Evolutionary conservation across 1,140 invertebrate genomes (phyloP), one percentile per base, ranked within the genome.

Genomic region (Matsumurasca onukii): DNA sequence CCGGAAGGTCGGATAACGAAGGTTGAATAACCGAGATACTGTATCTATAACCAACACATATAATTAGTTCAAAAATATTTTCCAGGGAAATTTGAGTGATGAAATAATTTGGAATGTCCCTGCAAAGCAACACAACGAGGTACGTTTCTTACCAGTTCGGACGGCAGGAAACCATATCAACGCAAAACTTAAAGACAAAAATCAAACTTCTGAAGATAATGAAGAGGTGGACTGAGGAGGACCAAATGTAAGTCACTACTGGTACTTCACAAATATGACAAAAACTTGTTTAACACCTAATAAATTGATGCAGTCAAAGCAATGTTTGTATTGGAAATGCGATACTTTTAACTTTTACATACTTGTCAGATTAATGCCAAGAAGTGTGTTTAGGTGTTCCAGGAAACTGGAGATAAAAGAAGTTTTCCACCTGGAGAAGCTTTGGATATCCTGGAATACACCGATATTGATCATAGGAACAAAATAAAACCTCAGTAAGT

Each of bases 31-130:
- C n/a, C n/a, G n/a, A n/a, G n/a, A n/a, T n/a, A n/a, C n/a, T n/a
- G n/a, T n/a, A n/a, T n/a, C n/a, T n/a, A n/a, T n/a, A n/a, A n/a
- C n/a, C n/a, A n/a, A n/a, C n/a, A n/a, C n/a, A n/a, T n/a, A n/a
- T n/a, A n/a, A n/a, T n/a, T n/a, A n/a, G n/a, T n/a, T n/a, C n/a
- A n/a, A n/a, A n/a, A n/a, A n/a, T n/a, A n/a, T n/a, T n/a, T 63
- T 31, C n/a, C n/a, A 63, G 61, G 61, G 61, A 63, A 63, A 63
- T 34, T 2, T 39, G 5, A 63, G 61, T 63, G 61, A 63, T 34
- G 2, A 5, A 9, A 63, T 63, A 3, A 27, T 63, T 9, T 63
- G 61, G 61, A 27, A 25, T 31, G n/a, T 34, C 2, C 31, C 61
- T 15, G 34, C 2, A 9, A 27, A 12, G 20, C n/a, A 27, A 45